Evolutionary conservation across 2,888 invertebrate genomes (phyloP), one percentile per base, ranked within the genome.

Genomic region (Cephus pulcher): DNA sequence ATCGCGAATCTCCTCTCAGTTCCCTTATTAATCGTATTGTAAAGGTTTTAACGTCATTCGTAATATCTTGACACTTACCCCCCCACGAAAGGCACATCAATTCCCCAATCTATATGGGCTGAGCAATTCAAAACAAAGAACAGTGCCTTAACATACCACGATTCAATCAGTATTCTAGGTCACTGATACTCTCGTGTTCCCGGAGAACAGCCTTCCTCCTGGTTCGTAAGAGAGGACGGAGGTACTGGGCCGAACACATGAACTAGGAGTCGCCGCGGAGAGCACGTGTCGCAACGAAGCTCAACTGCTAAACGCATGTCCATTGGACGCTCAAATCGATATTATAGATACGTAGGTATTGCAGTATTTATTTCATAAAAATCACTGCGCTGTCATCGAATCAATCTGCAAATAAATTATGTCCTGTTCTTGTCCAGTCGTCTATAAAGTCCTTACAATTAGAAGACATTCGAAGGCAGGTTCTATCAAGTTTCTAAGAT

Each of bases 221-320:
- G 40, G 15, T 40, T 40, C 15, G 6, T 40, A 15, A 40, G 40
- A 6, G 40, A 40, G 40, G 40, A 15, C 40, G 40, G 15, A 40
- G 15, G 15, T 15, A 15, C 40, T 15, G 40, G 6, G 4, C 40
- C 15, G 6, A 40, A 40, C 40, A 40, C 40, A 40, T 15, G 4
- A 40, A 15, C 56, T 78, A 73, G 78, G 78, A 79, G 75, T 80
- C 79, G 80, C 79, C 80, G 77, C 75, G 76, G 73, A 82, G 79
- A 76, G 80, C 76, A 82, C 71, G 76, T 82, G 74, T 79, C 80
- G 76, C 82, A 80, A 82, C 80, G 82, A 82, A 79, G 80, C 76
- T 82, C 77, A 79, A 78, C 74, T 80, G 76, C 78, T 77, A 79
- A 82, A 82, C 82, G 82, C 82, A 82, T 82, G 82, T 80, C 82